These are phyloP conservation scores for Drosophila neotestacea DNA, from an alignment of 2,888 invertebrate genomes.

Conservation along the genomic window DNA sequence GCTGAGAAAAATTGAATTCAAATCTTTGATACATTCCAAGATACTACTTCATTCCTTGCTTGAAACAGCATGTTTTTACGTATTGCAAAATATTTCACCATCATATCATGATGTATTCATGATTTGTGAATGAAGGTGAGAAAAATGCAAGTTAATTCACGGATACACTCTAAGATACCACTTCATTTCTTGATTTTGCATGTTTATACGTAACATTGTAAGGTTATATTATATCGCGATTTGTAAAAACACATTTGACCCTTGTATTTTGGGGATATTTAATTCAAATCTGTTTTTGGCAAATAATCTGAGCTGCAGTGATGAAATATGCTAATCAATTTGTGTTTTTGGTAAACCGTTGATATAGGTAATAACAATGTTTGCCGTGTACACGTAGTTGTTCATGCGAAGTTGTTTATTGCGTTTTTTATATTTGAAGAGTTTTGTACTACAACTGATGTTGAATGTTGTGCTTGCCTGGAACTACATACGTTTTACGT, in stretches of 20 bases:
- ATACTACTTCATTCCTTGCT: conserved; percentile 2
- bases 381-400: conserved; percentile 10
- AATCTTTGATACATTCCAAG: background rate
- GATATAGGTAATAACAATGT: background rate
- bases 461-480: conserved; percentile 44
- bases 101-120: too few relatives aligned
- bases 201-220: background rate
- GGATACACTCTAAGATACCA: background rate
- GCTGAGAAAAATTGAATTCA: background rate
- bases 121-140: too few relatives aligned
- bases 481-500: conserved; percentile 1
- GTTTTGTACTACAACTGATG: conserved; percentile 50
- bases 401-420: conserved; percentile 25
- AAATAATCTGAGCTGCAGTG: background rate
- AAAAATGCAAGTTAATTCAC: too few relatives aligned
- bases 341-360: conserved; percentile 3
- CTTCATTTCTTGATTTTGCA: background rate
- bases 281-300: conserved; percentile 12
- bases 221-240: conserved; percentile 9
- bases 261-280: background rate
- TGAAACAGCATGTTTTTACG: background rate
- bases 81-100: too few relatives aligned
- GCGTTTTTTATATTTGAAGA: conserved; percentile 19
- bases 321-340: conserved; percentile 14
- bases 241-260: conserved; percentile 2